Percentiles rank a stretch among this genome's conserved stretches.
These are phyloP conservation scores for Seira sanloemensis DNA, from an alignment of 2,888 invertebrate genomes.

Conservation along the genomic window DNA sequence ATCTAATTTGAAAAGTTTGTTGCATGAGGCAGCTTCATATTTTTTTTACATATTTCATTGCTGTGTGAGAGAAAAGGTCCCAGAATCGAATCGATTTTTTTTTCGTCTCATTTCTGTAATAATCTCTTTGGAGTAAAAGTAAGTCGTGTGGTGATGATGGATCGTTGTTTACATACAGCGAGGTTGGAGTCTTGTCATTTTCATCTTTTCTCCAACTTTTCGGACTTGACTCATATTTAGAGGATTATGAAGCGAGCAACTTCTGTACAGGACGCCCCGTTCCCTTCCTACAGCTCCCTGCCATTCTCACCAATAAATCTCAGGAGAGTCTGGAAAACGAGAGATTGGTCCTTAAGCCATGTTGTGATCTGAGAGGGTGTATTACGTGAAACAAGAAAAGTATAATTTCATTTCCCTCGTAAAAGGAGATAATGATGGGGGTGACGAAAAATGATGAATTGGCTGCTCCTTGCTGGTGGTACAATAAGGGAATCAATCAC, in stretches of 20 bases:
- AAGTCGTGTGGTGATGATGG: conserved; percentile 51
- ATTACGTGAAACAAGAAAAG: no score
- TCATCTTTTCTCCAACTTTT: background rate
- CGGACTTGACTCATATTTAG: background rate
- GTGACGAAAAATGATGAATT: conserved; percentile 58
- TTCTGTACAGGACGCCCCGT: background rate
- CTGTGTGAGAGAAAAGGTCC: no score
- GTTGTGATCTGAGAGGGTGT: background rate
- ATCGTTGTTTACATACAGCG: conserved; percentile 47
- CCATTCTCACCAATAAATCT: conserved; percentile 4
- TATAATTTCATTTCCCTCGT: no score
- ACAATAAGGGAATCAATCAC: conserved; percentile 47
- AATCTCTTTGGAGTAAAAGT: no score
- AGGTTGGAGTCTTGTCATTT: conserved; percentile 55
- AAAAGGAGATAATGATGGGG: conserved; percentile 52
- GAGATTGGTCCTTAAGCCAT: no score
- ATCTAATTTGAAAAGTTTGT: no score
- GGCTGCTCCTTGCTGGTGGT: conserved; percentile 26
- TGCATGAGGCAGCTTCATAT: no score
- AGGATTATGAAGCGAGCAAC: background rate
- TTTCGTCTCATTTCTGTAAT: no score
- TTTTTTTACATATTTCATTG: no score
- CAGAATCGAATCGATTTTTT: no score
- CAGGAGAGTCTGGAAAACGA: no score
- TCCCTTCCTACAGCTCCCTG: no score